These are phyloP conservation scores for Bactericera cockerelli DNA, from an alignment of 1,140 invertebrate species.

Conservation along the genomic window DNA sequence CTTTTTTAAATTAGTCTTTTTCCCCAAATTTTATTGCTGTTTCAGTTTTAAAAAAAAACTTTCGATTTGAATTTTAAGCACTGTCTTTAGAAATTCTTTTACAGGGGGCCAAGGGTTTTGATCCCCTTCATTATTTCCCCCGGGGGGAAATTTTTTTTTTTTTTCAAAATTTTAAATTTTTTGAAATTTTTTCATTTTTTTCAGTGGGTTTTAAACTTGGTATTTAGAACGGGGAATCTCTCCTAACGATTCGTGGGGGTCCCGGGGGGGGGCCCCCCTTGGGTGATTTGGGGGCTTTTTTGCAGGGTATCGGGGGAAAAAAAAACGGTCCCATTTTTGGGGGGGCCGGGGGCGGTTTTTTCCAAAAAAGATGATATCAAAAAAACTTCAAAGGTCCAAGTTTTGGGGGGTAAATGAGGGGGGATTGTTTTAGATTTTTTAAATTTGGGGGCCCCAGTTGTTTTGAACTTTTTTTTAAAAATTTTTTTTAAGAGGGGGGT, in stretches of 20 bases:
- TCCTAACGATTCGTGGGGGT: background rate
- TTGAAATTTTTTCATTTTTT: too few relatives aligned
- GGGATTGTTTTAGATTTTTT: background rate
- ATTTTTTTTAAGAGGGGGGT: conserved; percentile 58
- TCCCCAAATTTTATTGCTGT: too few relatives aligned
- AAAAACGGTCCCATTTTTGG: conserved; percentile 28
- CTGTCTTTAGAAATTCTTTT: background rate
- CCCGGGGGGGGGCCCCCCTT: conserved; percentile 30
- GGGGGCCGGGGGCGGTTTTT: background rate
- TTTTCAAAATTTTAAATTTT: too few relatives aligned
- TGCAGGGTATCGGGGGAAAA: conserved; percentile 44
- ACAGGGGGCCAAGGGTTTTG: background rate
- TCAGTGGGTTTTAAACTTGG: too few relatives aligned
- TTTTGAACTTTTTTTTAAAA: conserved; percentile 9
- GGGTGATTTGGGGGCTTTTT: conserved; percentile 37
- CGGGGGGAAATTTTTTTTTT: too few relatives aligned
- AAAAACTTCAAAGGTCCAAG: background rate
- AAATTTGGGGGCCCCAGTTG: conserved; percentile 16
- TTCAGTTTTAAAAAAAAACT: too few relatives aligned
- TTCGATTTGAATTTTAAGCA: too few relatives aligned
- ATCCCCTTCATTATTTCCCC: too few relatives aligned
- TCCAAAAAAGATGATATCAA: background rate
- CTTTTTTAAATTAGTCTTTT: too few relatives aligned
- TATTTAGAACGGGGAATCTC: background rate
- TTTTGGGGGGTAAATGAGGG: background rate